Percentiles rank a stretch among this genome's conserved stretches.
Conservation (phyloP, 1,140 invertebrate species). For the Hypsibius dujardini region DNA sequence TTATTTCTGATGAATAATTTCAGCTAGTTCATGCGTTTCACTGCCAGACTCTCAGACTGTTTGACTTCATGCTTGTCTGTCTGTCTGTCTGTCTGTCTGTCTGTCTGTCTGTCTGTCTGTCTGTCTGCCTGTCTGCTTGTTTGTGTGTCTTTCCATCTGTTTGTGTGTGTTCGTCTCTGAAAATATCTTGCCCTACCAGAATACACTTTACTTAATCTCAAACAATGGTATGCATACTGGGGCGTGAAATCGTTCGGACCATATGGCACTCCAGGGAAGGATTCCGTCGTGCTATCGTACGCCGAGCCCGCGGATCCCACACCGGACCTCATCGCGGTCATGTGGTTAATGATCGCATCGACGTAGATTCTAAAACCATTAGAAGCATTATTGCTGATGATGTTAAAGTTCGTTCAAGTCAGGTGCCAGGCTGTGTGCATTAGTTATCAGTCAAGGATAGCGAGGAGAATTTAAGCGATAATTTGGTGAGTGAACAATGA, state of each 20-base stretch:
- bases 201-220: too few species aligned
- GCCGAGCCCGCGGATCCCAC: constrained; percentile 30
- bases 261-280: constrained; percentile 34
- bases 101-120: constrained; percentile 33
- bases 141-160: constrained; percentile 27
- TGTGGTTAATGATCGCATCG: constrained; percentile 36
- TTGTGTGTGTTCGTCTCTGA: too few species aligned
- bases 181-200: too few species aligned
- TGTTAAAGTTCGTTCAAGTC: too few species aligned
- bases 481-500: too few species aligned
- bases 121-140: constrained; percentile 27
- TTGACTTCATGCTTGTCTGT: constrained; percentile 32
- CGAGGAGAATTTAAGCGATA: too few species aligned
- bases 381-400: too few species aligned
- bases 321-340: constrained; percentile 31
- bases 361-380: constrained; percentile 32
- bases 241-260: constrained; percentile 26
- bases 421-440: too few species aligned
- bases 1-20: neutral
- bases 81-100: constrained; percentile 25
- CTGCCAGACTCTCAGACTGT: constrained; percentile 27
- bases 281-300: constrained; percentile 28
- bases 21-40: constrained; percentile 6
- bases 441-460: too few species aligned
- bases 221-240: constrained; percentile 20